Conservation (phyloP, 2,888 invertebrate genomes). For the Acronicta aceris region DNA sequence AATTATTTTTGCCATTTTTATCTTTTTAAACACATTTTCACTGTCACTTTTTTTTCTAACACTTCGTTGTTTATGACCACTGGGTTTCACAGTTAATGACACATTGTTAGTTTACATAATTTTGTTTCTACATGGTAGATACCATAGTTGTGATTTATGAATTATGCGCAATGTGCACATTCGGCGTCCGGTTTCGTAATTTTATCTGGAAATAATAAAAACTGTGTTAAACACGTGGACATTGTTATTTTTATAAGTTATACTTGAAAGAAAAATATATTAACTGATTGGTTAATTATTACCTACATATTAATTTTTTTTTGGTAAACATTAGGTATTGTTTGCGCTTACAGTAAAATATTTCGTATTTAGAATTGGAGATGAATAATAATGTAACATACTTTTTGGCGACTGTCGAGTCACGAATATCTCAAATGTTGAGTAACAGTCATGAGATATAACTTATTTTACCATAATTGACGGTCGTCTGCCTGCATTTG, state of each 20-base stretch:
- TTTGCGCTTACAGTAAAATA: no score
- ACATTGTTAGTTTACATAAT: conserved; percentile 30
- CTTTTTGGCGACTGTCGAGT: neutral
- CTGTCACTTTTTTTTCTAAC: conserved; percentile 21
- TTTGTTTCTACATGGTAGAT: conserved; percentile 32
- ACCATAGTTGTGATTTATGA: conserved; percentile 22
- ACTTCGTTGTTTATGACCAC: conserved; percentile 12
- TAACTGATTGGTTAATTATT: no score
- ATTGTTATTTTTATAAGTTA: neutral
- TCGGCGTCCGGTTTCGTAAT: conserved; percentile 19
- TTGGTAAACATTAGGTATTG: no score
- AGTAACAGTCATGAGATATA: neutral
- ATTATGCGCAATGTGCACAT: conserved; percentile 24
- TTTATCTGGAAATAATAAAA: conserved; percentile 29
- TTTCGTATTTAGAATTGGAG: no score
- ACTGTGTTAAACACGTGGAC: neutral
- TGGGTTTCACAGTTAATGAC: conserved; percentile 24
- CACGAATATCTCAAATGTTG: neutral
- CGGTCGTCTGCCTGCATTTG: conserved; percentile 3
- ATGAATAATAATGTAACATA: no score
- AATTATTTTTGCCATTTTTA: conserved; percentile 60
- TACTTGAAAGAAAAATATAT: neutral
- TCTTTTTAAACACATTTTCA: conserved; percentile 66
- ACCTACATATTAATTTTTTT: no score
- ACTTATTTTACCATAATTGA: neutral